phyloP scores from a whole-genome alignment of 2,797 vertebrate species.

The Masticophis lateralis region DNA sequence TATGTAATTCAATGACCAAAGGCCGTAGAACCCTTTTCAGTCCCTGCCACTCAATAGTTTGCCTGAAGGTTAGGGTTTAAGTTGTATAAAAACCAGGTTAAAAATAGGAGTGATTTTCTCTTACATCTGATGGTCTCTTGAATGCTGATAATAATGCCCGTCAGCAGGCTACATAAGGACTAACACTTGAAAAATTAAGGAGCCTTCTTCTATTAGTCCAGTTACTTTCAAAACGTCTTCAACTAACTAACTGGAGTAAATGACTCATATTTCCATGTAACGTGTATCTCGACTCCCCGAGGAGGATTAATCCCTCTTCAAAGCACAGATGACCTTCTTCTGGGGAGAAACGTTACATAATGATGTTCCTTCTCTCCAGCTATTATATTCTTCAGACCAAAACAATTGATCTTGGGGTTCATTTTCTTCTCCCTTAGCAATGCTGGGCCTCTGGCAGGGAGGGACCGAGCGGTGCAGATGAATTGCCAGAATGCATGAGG shows the following conservation, averaged over 20 bases:
- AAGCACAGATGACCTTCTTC: not conserved
- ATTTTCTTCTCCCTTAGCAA: slow-evolving; percentile 9
- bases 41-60: not conserved
- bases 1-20: not conserved
- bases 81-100: not conserved
- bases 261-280: not conserved
- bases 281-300: not conserved
- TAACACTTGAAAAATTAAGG: not conserved
- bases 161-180: not conserved
- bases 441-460: not conserved
- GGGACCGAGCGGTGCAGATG: not conserved
- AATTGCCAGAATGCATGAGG: not conserved
- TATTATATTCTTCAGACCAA: not conserved
- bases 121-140: not conserved
- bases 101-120: not conserved
- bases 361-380: not conserved
- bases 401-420: not conserved
- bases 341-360: not conserved
- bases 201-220: not conserved
- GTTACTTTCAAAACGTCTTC: not conserved
- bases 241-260: not conserved
- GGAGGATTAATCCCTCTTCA: slow-evolving; percentile 2
- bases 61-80: not conserved
- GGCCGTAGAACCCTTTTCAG: not conserved
- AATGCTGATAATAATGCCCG: not conserved